Evolutionary conservation across 2,888 invertebrate species (phyloP), one percentile per base, ranked within the genome.

Genomic region (Caenorhabditis uteleia): DNA sequence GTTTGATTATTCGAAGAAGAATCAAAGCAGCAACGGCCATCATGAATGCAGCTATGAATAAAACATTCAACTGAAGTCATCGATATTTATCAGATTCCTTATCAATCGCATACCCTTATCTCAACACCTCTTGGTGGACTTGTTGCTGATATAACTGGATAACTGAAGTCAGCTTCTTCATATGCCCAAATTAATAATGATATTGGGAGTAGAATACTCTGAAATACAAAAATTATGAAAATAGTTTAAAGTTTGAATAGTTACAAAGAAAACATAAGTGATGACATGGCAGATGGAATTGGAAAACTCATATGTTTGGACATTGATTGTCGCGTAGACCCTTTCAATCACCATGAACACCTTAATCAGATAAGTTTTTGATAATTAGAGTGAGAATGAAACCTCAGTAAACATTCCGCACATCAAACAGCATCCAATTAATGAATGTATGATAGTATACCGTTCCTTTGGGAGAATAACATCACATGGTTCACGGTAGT

Each of bases 371-470:
- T 12, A 3, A 6, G 20, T n/a, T 10, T 40, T 31, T 39, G 31
- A 29, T 12, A 12, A 10, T 5, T 2, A n/a, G 12, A 21, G n/a
- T 26, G 23, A 48, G 12, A 25, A 20, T 42, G 44, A 1, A 45
- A 57, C 58, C 58, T 58, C 55, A n/a, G 50, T 61, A 36, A 61
- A 29, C 55, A 61, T 61, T 46, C 55, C 55, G 27, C 55, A 50
- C 20, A 50, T 55, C 1, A 61, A 31, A 49, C 61, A 61, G 10
- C 39, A 48, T 7, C 55, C 61, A 36, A 61, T 55, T 7, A 48
- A 50, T 18, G 44, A 55, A 42, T 61, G 61, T 14, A 61, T 45
- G 21, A 55, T 55, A 10, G 43, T 33, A 40, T 61, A 61, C 12
- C 46, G 49, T 40, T 33, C 50, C 34, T 39, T 20, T 18, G 49